phyloP scores from a whole-genome alignment of 1,140 invertebrate species.

The Lordiphosa collinella region DNA sequence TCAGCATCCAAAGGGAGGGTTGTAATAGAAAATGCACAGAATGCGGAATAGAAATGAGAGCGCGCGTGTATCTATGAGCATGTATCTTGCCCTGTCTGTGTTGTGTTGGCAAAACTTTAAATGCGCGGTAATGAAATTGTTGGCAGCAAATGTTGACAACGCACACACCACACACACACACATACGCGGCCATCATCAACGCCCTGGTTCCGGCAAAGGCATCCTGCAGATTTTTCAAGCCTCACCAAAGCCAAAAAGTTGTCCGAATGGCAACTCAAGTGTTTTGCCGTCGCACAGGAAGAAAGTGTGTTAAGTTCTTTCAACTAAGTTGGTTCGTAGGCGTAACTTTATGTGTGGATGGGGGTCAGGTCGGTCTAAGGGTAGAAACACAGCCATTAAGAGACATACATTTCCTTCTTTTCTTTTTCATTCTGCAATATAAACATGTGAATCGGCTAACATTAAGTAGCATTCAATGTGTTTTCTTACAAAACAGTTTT shows the following conservation, averaged over 20 bases:
- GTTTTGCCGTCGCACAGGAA: conserved; percentile 15
- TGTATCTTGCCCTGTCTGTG: conserved; percentile 19
- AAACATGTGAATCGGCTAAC: conserved; percentile 38
- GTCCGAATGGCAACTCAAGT: conserved; percentile 41
- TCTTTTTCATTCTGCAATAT: conserved; percentile 3
- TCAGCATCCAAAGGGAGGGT: conserved; percentile 38
- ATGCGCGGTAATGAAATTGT: conserved; percentile 73
- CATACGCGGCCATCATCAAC: conserved; percentile 28
- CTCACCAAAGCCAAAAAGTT: conserved; percentile 64
- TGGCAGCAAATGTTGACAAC: conserved; percentile 64
- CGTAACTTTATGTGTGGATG: no score
- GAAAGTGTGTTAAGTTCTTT: conserved; percentile 54
- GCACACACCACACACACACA: conserved; percentile 22
- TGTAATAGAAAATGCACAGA: not conserved
- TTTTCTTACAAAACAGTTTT: no score
- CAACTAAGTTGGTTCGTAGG: no score
- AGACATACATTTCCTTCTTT: no score
- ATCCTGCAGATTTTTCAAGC: no score
- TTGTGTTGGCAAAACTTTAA: conserved; percentile 67
- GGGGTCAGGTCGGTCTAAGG: no score
- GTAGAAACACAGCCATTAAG: no score
- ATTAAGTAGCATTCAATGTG: conserved; percentile 25
- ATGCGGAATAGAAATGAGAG: conserved; percentile 1
- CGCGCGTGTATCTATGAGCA: not conserved
- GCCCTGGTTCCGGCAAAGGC: conserved; percentile 42